Percentiles rank a stretch among this genome's conserved stretches.
Evolutionary conservation across 2,797 vertebrate genomes (phyloP).

Genomic region (Martes flavigula): DNA sequence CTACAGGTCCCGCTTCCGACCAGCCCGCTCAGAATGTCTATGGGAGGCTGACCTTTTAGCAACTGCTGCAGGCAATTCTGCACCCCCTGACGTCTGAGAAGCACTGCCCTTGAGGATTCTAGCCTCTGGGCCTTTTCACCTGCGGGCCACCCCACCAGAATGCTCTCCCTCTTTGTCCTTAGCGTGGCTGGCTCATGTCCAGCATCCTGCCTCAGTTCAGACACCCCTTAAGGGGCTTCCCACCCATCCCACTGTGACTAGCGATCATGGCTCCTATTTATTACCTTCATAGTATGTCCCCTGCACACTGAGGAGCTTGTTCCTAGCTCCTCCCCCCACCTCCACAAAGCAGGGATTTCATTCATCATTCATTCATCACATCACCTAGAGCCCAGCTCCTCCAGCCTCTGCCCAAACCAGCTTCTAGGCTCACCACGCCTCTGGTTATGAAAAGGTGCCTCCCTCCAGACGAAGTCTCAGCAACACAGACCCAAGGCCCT

Average conservation of each 20-base stretch:
- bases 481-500: neutral
- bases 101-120: neutral
- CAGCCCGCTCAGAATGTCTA: neutral
- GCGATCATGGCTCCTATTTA: neutral
- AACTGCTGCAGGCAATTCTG: neutral
- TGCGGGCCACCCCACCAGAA: accelerated
- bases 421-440: neutral
- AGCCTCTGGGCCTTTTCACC: neutral
- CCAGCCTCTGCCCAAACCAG: neutral
- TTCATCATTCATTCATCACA: neutral
- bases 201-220: neutral
- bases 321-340: neutral
- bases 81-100: neutral
- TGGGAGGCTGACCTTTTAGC: neutral
- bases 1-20: neutral
- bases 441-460: too few species aligned
- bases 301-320: accelerated
- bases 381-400: neutral
- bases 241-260: accelerated
- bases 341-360: neutral
- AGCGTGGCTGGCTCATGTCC: neutral
- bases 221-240: neutral
- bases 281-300: neutral
- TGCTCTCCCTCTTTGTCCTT: neutral
- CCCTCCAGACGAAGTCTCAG: neutral